Base-by-base conservation (phyloP, 2,113 vertebrate species). In the Coreoperca whiteheadi region DNA sequence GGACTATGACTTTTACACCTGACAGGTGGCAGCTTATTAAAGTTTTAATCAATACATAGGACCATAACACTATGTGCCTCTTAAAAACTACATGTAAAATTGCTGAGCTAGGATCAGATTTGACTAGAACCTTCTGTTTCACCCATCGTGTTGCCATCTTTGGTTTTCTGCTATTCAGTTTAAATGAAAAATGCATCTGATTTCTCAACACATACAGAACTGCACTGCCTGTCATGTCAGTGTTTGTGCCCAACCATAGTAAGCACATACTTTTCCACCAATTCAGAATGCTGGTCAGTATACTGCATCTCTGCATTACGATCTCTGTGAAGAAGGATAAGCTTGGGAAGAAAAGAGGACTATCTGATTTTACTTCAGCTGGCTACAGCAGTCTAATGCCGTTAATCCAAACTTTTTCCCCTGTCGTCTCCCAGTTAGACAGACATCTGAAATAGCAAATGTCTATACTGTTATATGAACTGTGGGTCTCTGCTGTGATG, bases 331-430 rank as follows among this genome's bases (percentile, higher is more conserved):
- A 43, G 81, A 82, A 59, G 64, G 70, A 87, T 75, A 66, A 23
- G 66, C 77, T 78, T 32, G 50, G 4, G 43, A 5, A 66, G 48
- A 61, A 66, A 70, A 41, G 30, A 59, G 4, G 54, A 41, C 65
- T 48, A 64, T 77, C 67, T 83, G 64, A 59, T 83, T 83, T 77
- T 28, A 66, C 71, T 75, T 61, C 78, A 76, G 51, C 57, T 77
- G 68, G 32, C 83, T 76, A 56, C 32, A 74, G 37, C 28, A 77
- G 51, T 72, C 56, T 77, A 82, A 83, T 84, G 51, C 30, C 74
- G n/a, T 61, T 76, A 54, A 87, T 82, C 66, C 74, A 73, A 37
- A 75, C 39, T 37, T 82, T 74, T 14, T 21, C 46, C 53, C 21
- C 21, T n/a, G 65, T 69, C 60, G 60, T 28, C 51, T 50, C 51